Conservation (phyloP, 1,140 invertebrate genomes). For the Papilio xuthus region DNA sequence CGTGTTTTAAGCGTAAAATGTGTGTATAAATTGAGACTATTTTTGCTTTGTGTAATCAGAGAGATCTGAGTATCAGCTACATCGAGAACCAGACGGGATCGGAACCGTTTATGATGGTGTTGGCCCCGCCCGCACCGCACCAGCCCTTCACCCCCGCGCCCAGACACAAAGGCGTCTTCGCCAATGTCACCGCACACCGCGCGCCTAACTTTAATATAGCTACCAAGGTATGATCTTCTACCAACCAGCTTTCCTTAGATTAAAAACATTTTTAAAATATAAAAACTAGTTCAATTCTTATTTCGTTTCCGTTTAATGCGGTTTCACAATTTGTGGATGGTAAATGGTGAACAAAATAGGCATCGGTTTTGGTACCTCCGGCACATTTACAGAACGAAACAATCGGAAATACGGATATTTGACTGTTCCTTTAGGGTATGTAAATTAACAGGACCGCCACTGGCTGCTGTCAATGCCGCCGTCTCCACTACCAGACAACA, state of each 20-base stretch:
- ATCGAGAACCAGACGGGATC: slow-evolving; percentile 71
- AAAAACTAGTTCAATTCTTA: too few relatives aligned
- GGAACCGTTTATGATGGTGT: slow-evolving; percentile 90
- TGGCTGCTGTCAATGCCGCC: slow-evolving; percentile 89
- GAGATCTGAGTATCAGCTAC: slow-evolving; percentile 63
- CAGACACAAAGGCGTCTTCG: slow-evolving; percentile 85
- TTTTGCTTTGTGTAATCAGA: slow-evolving; percentile 45
- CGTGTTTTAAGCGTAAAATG: too few relatives aligned
- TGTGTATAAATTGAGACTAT: too few relatives aligned
- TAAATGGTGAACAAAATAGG: too few relatives aligned
- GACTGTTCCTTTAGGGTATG: too few relatives aligned
- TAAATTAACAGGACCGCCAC: slow-evolving; percentile 89
- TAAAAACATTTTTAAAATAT: too few relatives aligned
- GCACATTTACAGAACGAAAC: too few relatives aligned
- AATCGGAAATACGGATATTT: too few relatives aligned
- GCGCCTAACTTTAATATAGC: slow-evolving; percentile 89
- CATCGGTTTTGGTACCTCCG: too few relatives aligned
- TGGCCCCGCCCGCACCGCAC: slow-evolving; percentile 92
- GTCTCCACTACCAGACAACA: slow-evolving; percentile 81
- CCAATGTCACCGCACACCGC: slow-evolving; percentile 83
- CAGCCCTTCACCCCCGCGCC: slow-evolving; percentile 91
- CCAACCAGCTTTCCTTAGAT: background rate
- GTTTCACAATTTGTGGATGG: too few relatives aligned
- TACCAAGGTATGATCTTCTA: slow-evolving; percentile 51
- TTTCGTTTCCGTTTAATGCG: too few relatives aligned